Percentiles rank a stretch among this genome's conserved stretches.
Conservation (phyloP, 2,888 invertebrate genomes). For the Apamea epomidion region DNA sequence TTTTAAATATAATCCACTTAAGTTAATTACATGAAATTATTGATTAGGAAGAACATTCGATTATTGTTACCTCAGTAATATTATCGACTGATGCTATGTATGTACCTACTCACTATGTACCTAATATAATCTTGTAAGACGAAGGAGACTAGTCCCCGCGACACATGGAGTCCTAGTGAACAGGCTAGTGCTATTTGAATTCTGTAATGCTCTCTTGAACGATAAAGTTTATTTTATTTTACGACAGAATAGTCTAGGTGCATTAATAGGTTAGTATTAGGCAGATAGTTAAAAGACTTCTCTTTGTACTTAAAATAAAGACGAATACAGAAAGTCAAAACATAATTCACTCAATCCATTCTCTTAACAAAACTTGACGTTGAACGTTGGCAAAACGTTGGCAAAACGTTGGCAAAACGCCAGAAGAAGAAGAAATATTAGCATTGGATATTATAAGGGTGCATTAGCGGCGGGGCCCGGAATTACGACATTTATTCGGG, state of each 20-base stretch:
- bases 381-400: constrained; percentile 26
- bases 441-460: constrained; percentile 58
- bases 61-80: not conserved
- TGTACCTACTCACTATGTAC: not conserved
- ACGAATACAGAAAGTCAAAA: constrained; percentile 1
- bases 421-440: constrained; percentile 58
- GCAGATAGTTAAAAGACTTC: not conserved
- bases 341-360: constrained; percentile 34
- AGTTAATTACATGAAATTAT: not conserved
- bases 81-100: not conserved
- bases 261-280: too few relatives aligned
- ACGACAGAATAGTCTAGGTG: not conserved
- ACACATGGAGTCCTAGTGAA: not conserved
- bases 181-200: not conserved
- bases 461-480: constrained; percentile 50
- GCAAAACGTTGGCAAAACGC: constrained; percentile 24
- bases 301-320: not conserved
- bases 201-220: not conserved
- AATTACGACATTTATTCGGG: constrained; percentile 60
- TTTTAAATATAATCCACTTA: not conserved
- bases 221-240: not conserved
- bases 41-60: not conserved
- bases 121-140: not conserved
- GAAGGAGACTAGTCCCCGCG: not conserved
- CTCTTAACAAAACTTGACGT: constrained; percentile 45